Evolutionary conservation across 2,113 vertebrate species (phyloP), one percentile per base, ranked within the genome.

Genomic region (Dolichotis patagonum): DNA sequence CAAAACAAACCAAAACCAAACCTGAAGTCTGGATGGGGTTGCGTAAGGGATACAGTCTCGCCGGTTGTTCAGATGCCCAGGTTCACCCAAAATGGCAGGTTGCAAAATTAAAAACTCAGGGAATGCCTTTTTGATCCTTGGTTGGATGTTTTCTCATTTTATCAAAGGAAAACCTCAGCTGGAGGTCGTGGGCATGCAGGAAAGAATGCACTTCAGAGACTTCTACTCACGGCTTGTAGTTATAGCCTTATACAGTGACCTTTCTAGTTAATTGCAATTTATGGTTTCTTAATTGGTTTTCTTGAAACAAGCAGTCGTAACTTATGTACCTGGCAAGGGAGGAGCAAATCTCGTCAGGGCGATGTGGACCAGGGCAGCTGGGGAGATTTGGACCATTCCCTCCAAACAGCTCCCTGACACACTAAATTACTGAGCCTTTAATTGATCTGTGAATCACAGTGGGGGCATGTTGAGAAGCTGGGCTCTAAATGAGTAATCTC

Each of bases 211-310:
- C 88, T 95, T n/a, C 71, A 12, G 54, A 96, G 85, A 67, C 71
- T 73, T 88, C 58, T 41, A 67, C 85, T 82, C 58, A 22, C 5
- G 10, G 80, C 65, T 93, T 86, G 28, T 95, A 88, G 96, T 97
- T 96, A 94, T 91, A 97, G 95, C 73, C 77, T 78, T 78, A 41
- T 20, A 30, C 94, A 54, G 71, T 83, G 94, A 94, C 88, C 97
- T 94, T 97, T 94, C 60, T 85, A 65, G 78, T 46, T 2, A 4
- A 80, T 90, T 0, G 11, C 93, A 92, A 95, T 97, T 96, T 91
- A 96, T 95, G 94, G 88, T 46, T 95, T 94, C 91, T 97, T 97
- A 97, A 97, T 97, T 96, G 92, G 94, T 95, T 97, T 97, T 95
- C 91, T 93, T 54, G 88, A 95, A 96, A 95, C 60, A 94, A 97